Conservation (phyloP, 2,797 vertebrate species). For the Euthynnus affinis region DNA sequence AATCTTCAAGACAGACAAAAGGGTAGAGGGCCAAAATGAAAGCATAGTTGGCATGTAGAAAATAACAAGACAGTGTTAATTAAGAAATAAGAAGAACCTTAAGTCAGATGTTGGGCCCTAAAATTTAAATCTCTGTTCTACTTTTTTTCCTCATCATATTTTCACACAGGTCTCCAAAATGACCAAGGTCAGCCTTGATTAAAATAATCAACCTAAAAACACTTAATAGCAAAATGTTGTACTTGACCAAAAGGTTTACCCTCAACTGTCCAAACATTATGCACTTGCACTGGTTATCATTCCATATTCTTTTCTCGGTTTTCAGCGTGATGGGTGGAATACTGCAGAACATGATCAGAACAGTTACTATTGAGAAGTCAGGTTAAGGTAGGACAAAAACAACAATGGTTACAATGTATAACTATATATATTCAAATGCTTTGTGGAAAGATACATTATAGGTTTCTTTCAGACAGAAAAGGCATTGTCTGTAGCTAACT, state of each 20-base stretch:
- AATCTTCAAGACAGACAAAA: conserved; percentile 23
- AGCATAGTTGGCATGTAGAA: conserved; percentile 8
- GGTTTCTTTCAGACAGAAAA: background rate
- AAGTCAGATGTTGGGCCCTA: background rate
- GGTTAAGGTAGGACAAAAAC: too few species aligned
- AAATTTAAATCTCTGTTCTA: background rate
- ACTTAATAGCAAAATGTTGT: background rate
- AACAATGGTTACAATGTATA: background rate
- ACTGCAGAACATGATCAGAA: background rate
- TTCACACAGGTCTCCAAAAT: background rate
- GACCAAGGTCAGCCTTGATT: background rate
- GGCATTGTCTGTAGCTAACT: background rate
- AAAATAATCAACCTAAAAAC: background rate
- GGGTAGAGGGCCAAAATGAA: conserved; percentile 19
- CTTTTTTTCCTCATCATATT: conserved; percentile 17
- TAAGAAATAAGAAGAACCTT: background rate
- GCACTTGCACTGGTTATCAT: background rate
- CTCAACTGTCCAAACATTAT: background rate
- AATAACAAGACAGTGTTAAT: conserved; percentile 8
- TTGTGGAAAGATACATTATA: background rate
- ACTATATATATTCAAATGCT: background rate
- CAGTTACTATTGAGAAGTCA: too few species aligned
- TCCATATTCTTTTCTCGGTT: background rate
- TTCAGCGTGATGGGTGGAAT: background rate
- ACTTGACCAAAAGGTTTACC: background rate